phyloP scores from a whole-genome alignment of 1,140 invertebrate species.

The Trigoniulus corallinus region DNA sequence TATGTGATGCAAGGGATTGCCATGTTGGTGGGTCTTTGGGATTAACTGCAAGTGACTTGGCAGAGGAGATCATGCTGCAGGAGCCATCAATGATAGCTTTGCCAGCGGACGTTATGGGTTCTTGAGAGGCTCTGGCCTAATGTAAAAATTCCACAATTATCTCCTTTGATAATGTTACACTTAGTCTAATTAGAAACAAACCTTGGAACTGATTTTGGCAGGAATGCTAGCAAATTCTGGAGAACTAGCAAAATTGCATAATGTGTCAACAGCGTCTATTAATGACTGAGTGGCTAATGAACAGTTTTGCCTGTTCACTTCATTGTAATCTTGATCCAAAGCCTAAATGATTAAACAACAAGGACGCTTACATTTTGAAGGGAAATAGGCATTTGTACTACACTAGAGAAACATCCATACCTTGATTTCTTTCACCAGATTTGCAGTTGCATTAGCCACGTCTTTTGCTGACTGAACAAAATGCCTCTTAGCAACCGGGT shows the following conservation, averaged over 20 bases:
- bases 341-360: slow-evolving; percentile 26
- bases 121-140: slow-evolving; percentile 41
- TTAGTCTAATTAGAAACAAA: slow-evolving; percentile 24
- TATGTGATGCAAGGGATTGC: slow-evolving; percentile 81
- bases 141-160: slow-evolving; percentile 5
- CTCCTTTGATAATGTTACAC: neutral
- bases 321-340: slow-evolving; percentile 65
- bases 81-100: slow-evolving; percentile 63
- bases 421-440: slow-evolving; percentile 75
- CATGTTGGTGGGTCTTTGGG: slow-evolving; percentile 84
- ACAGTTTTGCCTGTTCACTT: slow-evolving; percentile 54
- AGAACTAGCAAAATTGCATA: slow-evolving; percentile 82
- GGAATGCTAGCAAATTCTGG: slow-evolving; percentile 84
- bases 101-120: slow-evolving; percentile 71
- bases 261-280: slow-evolving; percentile 73
- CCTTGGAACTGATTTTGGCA: slow-evolving; percentile 69
- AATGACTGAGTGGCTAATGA: slow-evolving; percentile 66
- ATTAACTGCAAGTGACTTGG: slow-evolving; percentile 71
- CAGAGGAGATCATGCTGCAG: slow-evolving; percentile 74
- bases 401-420: neutral
- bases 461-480: slow-evolving; percentile 96
- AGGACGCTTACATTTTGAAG: no score
- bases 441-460: slow-evolving; percentile 89
- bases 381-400: neutral
- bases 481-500: slow-evolving; percentile 85